Percentiles rank a stretch among this genome's conserved stretches.
Evolutionary conservation across 2,888 invertebrate genomes (phyloP).

Genomic region (Mythimna pallens): DNA sequence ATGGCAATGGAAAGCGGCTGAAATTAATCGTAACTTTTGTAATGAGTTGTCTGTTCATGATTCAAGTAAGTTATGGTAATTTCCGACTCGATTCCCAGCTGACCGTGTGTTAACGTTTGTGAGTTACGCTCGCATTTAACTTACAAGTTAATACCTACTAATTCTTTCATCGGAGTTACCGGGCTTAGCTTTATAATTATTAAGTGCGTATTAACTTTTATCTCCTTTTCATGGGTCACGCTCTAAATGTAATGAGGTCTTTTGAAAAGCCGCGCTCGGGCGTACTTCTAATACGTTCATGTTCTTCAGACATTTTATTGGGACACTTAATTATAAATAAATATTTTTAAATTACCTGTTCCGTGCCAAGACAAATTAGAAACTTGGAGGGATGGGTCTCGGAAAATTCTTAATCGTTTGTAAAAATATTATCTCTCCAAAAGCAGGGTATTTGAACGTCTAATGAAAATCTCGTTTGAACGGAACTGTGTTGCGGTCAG

Average conservation of each 20-base stretch:
- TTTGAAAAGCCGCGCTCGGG: constrained; percentile 15
- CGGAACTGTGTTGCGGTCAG: constrained; percentile 85
- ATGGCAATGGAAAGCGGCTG: constrained; percentile 50
- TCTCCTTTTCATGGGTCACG: constrained; percentile 32
- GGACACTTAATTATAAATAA: constrained; percentile 32
- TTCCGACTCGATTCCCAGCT: constrained; percentile 40
- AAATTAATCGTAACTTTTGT: constrained; percentile 62
- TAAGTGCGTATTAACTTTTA: constrained; percentile 48
- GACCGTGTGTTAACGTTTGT: constrained; percentile 41
- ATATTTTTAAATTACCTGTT: constrained; percentile 34
- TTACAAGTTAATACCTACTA: constrained; percentile 38
- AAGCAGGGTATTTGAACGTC: constrained; percentile 75
- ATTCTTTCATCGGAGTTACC: constrained; percentile 43
- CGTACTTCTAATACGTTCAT: constrained; percentile 6
- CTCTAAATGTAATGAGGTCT: constrained; percentile 46
- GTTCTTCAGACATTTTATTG: constrained; percentile 10
- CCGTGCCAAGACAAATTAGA: constrained; percentile 24
- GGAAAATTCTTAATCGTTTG: constrained; percentile 68
- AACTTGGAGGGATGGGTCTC: not conserved
- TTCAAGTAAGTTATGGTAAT: constrained; percentile 57
- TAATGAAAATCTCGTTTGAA: constrained; percentile 83
- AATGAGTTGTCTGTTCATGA: constrained; percentile 63
- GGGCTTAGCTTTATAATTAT: constrained; percentile 47
- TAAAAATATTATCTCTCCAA: constrained; percentile 74
- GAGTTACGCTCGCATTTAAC: constrained; percentile 35